Percentiles rank a stretch among this genome's conserved stretches.
phyloP scores from a whole-genome alignment of 2,113 vertebrate species.

The Hirundichthys speculiger region DNA sequence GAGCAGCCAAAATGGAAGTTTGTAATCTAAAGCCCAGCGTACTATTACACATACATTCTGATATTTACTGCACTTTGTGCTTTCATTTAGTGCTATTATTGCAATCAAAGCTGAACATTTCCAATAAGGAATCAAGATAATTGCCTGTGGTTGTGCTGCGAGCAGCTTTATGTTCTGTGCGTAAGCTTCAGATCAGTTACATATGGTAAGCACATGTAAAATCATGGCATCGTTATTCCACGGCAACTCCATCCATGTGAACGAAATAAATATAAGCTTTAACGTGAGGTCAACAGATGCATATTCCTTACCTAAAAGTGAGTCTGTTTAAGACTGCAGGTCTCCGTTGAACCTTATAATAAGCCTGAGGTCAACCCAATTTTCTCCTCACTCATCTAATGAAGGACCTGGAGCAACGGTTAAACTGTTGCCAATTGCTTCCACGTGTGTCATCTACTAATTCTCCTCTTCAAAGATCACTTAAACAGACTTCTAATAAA shows the following conservation, averaged over 20 bases:
- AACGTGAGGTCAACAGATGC: slow-evolving; percentile 20
- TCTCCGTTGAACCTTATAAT: slow-evolving; percentile 59
- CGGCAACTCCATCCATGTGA: slow-evolving; percentile 32
- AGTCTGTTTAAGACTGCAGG: slow-evolving; percentile 41
- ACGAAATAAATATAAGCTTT: slow-evolving; percentile 25
- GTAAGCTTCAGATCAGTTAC: slow-evolving; percentile 37
- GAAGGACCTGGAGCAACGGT: slow-evolving; percentile 30
- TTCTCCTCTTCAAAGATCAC: neutral
- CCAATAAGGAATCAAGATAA: slow-evolving; percentile 8
- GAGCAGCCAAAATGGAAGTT: no score
- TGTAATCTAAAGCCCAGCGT: no score
- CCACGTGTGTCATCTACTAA: slow-evolving; percentile 5
- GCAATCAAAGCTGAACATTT: slow-evolving; percentile 3
- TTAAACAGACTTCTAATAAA: neutral
- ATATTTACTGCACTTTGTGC: neutral
- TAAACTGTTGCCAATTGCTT: slow-evolving; percentile 60
- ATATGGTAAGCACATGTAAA: slow-evolving; percentile 47
- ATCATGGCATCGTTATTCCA: slow-evolving; percentile 55
- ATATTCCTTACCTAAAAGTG: neutral
- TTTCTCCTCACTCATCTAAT: slow-evolving; percentile 42
- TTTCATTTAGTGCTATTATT: neutral
- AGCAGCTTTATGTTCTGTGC: neutral
- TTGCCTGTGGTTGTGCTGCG: neutral
- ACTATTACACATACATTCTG: neutral
- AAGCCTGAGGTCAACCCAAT: slow-evolving; percentile 23